Evolutionary conservation across 1,140 invertebrate species (phyloP), one percentile per base, ranked within the genome.

Genomic region (Drosophila biarmipes): DNA sequence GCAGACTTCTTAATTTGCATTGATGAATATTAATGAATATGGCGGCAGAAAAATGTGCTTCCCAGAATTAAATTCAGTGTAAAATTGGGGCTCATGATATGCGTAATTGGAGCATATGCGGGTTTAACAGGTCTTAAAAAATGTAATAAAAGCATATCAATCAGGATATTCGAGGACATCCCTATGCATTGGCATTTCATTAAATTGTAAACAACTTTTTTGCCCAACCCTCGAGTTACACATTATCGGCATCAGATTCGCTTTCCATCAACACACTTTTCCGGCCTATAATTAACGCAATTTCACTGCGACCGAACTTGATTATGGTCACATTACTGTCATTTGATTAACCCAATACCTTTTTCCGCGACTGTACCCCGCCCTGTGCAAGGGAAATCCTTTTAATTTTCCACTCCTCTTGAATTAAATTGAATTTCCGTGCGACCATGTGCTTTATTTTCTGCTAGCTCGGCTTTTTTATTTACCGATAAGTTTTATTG

Each of bases 401-500:
- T 69, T 69, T 56, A 37, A 69, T 5, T 46, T 45, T n/a, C 12
- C 29, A 6, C 35, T 27, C 15, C 46, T 21, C 37, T 34, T 34
- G 37, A 49, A 43, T 48, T 73, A 21, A 52, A 53, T 79, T 57
- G 14, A 35, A 43, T 59, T 56, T 17, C 43, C 51, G 46, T 57
- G 27, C 6, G 19, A 10, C 21, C 40, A 34, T 54, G 51, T 45
- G 27, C 19, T 66, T 38, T 48, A 31, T 71, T 52, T 54, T 29
- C 17, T 27, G 40, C 52, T 57, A 17, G n/a, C 24, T 48, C 19
- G 0, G 10, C 21, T 31, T 43, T 73, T 52, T 54, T 57, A 15
- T 59, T 42, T 59, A 24, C 31, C 42, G 15, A 72, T 59, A 72
- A 76, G 78, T 80, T 77, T 63, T 69, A 80, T 69, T 75, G 72